Evolutionary conservation across 2,888 invertebrate species (phyloP).

Genomic region (Sphaerophoria rueppellii): DNA sequence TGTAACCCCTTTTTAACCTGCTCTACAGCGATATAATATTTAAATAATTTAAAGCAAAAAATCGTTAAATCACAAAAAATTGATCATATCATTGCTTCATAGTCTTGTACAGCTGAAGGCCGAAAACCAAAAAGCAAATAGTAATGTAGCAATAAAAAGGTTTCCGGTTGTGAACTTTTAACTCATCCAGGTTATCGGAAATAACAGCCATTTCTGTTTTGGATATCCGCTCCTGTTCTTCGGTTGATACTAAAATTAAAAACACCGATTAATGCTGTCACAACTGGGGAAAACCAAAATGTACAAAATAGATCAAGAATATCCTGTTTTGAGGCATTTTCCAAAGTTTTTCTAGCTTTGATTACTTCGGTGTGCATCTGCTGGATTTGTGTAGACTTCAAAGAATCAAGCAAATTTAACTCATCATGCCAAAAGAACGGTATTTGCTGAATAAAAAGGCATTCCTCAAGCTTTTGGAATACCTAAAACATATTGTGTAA

Average conservation of each 20-base stretch:
- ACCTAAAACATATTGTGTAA: constrained; percentile 2
- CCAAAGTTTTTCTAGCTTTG: not conserved
- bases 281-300: not conserved
- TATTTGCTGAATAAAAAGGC: constrained; percentile 13
- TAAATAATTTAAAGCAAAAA: too few relatives aligned
- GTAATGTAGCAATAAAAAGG: not conserved
- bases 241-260: not conserved
- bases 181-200: constrained; percentile 1
- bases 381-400: constrained; percentile 17
- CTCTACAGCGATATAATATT: too few relatives aligned
- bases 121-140: not conserved
- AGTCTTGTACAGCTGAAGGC: not conserved
- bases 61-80: not conserved
- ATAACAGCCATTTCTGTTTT: constrained; percentile 5
- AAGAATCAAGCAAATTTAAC: constrained; percentile 1
- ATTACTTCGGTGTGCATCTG: constrained; percentile 18
- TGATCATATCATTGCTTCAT: not conserved
- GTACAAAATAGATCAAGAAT: constrained; percentile 36
- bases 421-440: constrained; percentile 36
- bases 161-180: not conserved
- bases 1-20: too few relatives aligned
- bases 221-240: not conserved
- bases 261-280: not conserved
- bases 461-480: constrained; percentile 23
- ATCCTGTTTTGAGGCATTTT: constrained; percentile 5